Percentiles rank a stretch among this genome's conserved stretches.
Evolutionary conservation across 2,113 vertebrate species (phyloP).

Genomic region (Urocynchramus pylzowi): DNA sequence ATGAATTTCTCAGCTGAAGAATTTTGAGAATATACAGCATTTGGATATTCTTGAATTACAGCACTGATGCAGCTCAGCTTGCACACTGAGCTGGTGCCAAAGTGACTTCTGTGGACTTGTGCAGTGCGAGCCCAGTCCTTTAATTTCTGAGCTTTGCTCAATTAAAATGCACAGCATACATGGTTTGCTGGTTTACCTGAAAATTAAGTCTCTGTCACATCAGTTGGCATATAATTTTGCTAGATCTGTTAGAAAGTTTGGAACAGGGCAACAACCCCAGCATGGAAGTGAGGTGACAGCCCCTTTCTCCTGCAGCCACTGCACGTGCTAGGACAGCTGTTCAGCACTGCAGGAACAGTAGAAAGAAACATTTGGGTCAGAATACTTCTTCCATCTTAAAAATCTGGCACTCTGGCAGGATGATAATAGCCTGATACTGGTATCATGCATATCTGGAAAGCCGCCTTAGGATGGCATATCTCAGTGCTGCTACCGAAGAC

Average conservation of each 20-base stretch:
- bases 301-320: neutral
- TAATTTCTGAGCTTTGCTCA: neutral
- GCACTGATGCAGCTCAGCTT: neutral
- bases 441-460: neutral
- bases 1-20: neutral
- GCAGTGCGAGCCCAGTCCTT: neutral
- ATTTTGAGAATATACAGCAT: neutral
- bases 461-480: neutral
- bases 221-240: neutral
- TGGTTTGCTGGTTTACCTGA: neutral
- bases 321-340: fast-evolving
- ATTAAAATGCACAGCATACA: neutral
- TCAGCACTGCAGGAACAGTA: neutral
- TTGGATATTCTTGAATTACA: neutral
- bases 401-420: neutral
- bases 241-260: neutral
- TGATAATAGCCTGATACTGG: neutral
- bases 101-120: neutral
- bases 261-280: neutral
- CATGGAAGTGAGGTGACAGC: no score
- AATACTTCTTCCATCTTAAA: neutral
- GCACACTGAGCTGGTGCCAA: neutral
- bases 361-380: neutral
- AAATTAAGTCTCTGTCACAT: neutral
- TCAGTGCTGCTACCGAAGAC: neutral